phyloP scores from a whole-genome alignment of 1,140 invertebrate genomes.

The Drosophila ercepeae region DNA sequence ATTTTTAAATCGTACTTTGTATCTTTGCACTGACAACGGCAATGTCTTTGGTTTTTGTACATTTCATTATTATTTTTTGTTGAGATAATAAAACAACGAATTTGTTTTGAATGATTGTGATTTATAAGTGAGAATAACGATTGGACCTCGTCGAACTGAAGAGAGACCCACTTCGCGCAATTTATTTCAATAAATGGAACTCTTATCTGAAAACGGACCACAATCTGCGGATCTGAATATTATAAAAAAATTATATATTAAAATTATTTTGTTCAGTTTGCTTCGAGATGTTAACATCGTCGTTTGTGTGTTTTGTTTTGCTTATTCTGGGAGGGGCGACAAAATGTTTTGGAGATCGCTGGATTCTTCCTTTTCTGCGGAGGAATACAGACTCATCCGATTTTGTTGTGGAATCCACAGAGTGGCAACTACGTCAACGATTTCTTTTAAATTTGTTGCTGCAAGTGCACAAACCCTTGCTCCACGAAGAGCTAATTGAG shows the following conservation, averaged over 20 bases:
- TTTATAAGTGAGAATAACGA: background rate
- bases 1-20: constrained; percentile 18
- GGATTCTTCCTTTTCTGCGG: constrained; percentile 17
- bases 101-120: constrained; percentile 30
- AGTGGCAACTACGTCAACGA: constrained; percentile 42
- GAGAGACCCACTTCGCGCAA: background rate
- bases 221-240: background rate
- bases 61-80: constrained; percentile 41
- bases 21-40: constrained; percentile 20
- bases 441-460: constrained; percentile 64
- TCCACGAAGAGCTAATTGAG: constrained; percentile 43
- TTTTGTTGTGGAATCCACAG: background rate
- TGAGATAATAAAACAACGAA: constrained; percentile 55
- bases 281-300: constrained; percentile 28
- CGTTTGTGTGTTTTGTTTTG: constrained; percentile 15
- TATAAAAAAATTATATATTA: background rate
- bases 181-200: background rate
- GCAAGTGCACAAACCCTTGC: constrained; percentile 72
- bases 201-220: constrained; percentile 5
- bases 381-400: background rate
- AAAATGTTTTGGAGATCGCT: constrained; percentile 3
- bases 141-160: too few relatives aligned
- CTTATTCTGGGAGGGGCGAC: background rate
- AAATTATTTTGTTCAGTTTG: constrained; percentile 6
- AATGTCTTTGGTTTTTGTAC: constrained; percentile 32